Percentiles rank a stretch among this genome's conserved stretches.
These are phyloP conservation scores for Bombus consobrinus DNA, from an alignment of 1,140 invertebrate species.

Conservation along the genomic window DNA sequence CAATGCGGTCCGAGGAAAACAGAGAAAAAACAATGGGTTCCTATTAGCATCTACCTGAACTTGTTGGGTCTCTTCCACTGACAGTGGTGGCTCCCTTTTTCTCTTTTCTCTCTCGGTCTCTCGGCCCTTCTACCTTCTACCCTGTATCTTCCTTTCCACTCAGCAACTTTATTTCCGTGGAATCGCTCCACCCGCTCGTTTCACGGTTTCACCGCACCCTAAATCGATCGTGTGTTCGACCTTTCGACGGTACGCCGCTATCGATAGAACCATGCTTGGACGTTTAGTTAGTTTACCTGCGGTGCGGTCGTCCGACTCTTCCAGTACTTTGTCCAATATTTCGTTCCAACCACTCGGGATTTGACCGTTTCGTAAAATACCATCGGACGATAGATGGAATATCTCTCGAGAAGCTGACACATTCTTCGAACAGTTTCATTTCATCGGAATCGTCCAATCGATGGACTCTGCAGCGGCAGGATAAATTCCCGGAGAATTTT, in stretches of 20 bases:
- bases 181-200: slow-evolving; percentile 17
- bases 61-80: slow-evolving; percentile 38
- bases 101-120: slow-evolving; percentile 47
- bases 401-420: not conserved
- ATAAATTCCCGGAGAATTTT: not conserved
- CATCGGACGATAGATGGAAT: not conserved
- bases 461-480: not conserved
- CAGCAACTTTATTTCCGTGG: slow-evolving; percentile 42
- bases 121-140: not conserved
- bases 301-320: no score
- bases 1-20: slow-evolving; percentile 62
- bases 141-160: not conserved
- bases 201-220: slow-evolving; percentile 24
- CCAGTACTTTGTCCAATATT: no score
- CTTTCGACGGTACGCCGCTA: not conserved
- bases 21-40: slow-evolving; percentile 69
- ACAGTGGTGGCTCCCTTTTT: slow-evolving; percentile 19
- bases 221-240: not conserved
- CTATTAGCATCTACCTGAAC: slow-evolving; percentile 73
- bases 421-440: not conserved
- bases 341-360: no score
- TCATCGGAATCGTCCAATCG: rapidly evolving
- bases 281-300: not conserved
- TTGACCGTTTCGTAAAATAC: no score
- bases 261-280: not conserved